Percentiles rank a stretch among this genome's conserved stretches.
phyloP scores from a whole-genome alignment of 2,797 vertebrate genomes.

The Bovichtus variegatus region DNA sequence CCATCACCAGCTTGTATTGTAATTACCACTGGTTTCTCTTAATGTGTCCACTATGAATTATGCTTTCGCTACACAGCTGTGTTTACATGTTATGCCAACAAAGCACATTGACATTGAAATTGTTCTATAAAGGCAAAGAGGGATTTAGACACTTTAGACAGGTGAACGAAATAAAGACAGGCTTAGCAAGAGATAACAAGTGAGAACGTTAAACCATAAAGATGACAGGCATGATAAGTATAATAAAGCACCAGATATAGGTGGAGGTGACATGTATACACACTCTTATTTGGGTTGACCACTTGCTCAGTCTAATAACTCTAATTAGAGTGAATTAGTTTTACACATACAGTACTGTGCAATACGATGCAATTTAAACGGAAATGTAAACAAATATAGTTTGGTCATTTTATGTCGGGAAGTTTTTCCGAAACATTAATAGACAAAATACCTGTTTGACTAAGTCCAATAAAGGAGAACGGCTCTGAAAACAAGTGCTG shows the following conservation, averaged over 20 bases:
- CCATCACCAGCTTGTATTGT: not conserved
- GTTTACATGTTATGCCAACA: not conserved
- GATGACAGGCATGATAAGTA: constrained; percentile 4
- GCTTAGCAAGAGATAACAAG: constrained; percentile 17
- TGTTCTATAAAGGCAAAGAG: constrained; percentile 3
- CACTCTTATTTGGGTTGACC: constrained; percentile 4
- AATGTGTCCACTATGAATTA: not conserved
- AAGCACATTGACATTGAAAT: not conserved
- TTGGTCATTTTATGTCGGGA: not conserved
- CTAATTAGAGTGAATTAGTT: too few species aligned
- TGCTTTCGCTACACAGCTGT: constrained; percentile 1
- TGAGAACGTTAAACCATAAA: not conserved
- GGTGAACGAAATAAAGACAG: constrained; percentile 9
- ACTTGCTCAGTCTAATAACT: too few species aligned
- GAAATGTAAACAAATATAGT: not conserved
- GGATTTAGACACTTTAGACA: constrained; percentile 13
- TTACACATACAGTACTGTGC: too few species aligned
- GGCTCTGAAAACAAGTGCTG: not conserved
- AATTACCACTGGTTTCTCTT: not conserved
- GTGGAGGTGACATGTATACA: not conserved
- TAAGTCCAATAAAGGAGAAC: not conserved
- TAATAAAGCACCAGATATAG: not conserved
- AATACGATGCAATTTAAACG: too few species aligned
- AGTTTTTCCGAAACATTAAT: not conserved
- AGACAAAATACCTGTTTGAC: not conserved